phyloP scores from a whole-genome alignment of 2,888 invertebrate species.

The Plebejus melissa region DNA sequence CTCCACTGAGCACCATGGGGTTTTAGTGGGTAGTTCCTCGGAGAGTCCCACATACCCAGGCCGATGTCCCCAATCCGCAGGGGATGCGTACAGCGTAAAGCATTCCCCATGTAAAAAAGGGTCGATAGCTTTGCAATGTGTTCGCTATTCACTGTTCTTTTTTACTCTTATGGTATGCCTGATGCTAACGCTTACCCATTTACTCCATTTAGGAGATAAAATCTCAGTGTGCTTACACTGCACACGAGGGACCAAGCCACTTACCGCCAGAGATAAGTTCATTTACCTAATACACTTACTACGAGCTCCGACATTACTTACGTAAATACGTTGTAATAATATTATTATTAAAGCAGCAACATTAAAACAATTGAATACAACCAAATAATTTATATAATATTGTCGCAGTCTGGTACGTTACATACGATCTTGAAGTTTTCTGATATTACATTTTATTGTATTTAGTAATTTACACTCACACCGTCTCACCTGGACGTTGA shows the following conservation, averaged over 20 bases:
- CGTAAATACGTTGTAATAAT: neutral
- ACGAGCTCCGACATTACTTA: neutral
- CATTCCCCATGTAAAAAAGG: too few species aligned
- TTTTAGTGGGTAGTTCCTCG: too few species aligned
- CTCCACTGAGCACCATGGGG: too few species aligned
- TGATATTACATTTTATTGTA: too few species aligned
- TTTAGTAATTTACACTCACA: too few species aligned
- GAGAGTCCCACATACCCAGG: too few species aligned
- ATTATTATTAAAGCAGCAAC: neutral
- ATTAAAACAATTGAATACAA: neutral
- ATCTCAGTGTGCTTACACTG: neutral
- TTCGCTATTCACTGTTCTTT: neutral
- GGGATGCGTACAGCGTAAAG: too few species aligned
- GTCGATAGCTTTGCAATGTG: neutral
- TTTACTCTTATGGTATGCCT: neutral
- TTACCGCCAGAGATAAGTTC: neutral
- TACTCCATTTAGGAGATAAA: neutral
- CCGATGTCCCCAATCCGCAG: too few species aligned
- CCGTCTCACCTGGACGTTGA: too few species aligned
- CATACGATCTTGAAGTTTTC: too few species aligned
- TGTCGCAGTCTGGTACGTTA: too few species aligned
- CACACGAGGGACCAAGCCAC: neutral
- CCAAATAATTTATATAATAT: neutral
- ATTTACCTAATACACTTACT: constrained; percentile 2
- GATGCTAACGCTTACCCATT: neutral